A percentile compares a stretch with the other conserved stretches of the same genome.
Evolutionary conservation across 2,888 invertebrate genomes (phyloP).

Genomic region (Biston betularia): DNA sequence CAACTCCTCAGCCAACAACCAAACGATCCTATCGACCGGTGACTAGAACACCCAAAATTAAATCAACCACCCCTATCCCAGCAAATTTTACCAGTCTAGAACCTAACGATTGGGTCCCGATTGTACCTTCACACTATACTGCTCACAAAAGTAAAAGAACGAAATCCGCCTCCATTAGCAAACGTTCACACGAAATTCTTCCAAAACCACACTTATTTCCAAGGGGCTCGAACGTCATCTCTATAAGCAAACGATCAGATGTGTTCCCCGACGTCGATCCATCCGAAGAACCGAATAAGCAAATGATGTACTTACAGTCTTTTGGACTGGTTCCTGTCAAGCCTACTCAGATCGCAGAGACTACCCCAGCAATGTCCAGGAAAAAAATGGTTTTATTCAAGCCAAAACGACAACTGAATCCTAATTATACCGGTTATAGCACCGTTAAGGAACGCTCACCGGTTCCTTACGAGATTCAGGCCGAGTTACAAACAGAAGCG

Average conservation of each 20-base stretch:
- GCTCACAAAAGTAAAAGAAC: conserved; percentile 18
- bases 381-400: conserved; percentile 70
- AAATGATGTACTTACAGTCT: conserved; percentile 69
- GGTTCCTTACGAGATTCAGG: conserved; percentile 48
- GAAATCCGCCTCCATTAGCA: conserved; percentile 55
- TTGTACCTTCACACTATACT: conserved; percentile 70
- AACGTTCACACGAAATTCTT: conserved; percentile 59
- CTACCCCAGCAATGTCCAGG: conserved; percentile 52
- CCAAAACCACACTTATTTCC: not conserved
- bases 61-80: conserved; percentile 58
- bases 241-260: conserved; percentile 29
- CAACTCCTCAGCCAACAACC: conserved; percentile 56
- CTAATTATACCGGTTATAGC: conserved; percentile 70
- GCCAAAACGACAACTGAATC: conserved; percentile 63
- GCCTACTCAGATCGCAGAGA: conserved; percentile 48
- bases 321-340: conserved; percentile 70
- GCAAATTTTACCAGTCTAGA: conserved; percentile 61
- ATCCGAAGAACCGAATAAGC: conserved; percentile 52
- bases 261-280: conserved; percentile 39
- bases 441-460: conserved; percentile 51
- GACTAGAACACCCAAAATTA: conserved; percentile 70
- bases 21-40: conserved; percentile 70
- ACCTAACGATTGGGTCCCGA: conserved; percentile 80
- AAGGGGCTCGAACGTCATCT: not conserved
- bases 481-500: conserved; percentile 65